A percentile compares a stretch with the other conserved stretches of the same genome.
phyloP scores from a whole-genome alignment of 2,113 vertebrate species.

The Vimba vimba region DNA sequence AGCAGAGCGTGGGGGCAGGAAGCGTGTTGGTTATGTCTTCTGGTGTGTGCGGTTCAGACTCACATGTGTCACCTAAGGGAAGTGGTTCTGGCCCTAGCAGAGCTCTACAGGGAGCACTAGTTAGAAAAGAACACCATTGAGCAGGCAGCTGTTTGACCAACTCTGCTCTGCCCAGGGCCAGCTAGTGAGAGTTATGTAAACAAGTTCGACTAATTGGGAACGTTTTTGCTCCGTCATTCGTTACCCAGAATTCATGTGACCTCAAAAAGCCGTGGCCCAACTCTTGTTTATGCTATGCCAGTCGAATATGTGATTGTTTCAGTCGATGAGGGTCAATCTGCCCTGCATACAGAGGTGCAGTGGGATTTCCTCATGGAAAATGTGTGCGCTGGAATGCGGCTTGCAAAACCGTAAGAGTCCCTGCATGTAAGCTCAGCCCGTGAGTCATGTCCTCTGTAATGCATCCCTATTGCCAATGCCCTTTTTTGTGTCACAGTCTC shows the following conservation, averaged over 20 bases:
- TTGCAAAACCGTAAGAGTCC: constrained; percentile 48
- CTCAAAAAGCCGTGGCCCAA: constrained; percentile 67
- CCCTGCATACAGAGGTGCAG: constrained; percentile 35
- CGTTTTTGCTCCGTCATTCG: constrained; percentile 66
- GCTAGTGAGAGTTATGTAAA: constrained; percentile 74
- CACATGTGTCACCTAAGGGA: constrained; percentile 30
- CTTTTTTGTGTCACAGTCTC: constrained; percentile 43
- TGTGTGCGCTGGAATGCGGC: constrained; percentile 62
- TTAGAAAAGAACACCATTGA: constrained; percentile 62
- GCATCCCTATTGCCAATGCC: constrained; percentile 52
- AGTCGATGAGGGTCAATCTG: constrained; percentile 21
- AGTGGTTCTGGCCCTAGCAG: constrained; percentile 27
- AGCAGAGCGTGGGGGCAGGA: constrained; percentile 47
- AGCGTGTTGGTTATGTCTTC: constrained; percentile 29
- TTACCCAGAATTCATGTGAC: constrained; percentile 69
- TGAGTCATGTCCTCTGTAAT: constrained; percentile 56
- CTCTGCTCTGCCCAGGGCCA: constrained; percentile 63
- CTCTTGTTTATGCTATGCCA: constrained; percentile 62
- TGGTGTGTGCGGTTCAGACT: constrained; percentile 24
- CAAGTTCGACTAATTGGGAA: constrained; percentile 67
- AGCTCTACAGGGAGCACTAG: constrained; percentile 31
- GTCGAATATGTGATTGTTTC: constrained; percentile 25
- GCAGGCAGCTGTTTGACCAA: constrained; percentile 69
- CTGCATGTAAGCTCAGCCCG: constrained; percentile 49
- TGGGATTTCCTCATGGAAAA: constrained; percentile 73